phyloP scores from a whole-genome alignment of 2,113 vertebrate genomes.

The Seriola quinqueradiata region DNA sequence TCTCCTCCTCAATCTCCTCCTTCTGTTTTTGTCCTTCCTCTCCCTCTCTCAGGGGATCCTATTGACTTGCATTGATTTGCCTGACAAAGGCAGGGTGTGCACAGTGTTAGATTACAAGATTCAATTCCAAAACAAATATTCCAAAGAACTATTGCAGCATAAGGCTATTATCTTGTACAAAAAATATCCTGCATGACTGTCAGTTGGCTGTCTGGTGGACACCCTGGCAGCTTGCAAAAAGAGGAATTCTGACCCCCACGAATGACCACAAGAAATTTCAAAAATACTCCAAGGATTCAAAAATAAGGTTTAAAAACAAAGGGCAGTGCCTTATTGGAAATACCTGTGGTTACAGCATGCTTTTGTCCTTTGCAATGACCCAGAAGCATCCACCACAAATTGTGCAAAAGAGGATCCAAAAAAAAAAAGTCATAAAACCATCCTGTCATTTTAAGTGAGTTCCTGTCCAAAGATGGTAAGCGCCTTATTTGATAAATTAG shows the following conservation, averaged over 20 bases:
- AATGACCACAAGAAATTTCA: slow-evolving; percentile 47
- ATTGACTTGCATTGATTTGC: slow-evolving; percentile 83
- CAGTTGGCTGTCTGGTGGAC: slow-evolving; percentile 6
- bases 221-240: slow-evolving; percentile 27
- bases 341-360: slow-evolving; percentile 45
- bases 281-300: slow-evolving; percentile 41
- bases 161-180: not conserved
- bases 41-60: slow-evolving; percentile 76
- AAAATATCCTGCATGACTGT: slow-evolving; percentile 23
- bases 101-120: slow-evolving; percentile 75
- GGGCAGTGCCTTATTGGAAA: slow-evolving; percentile 38
- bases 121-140: slow-evolving; percentile 67
- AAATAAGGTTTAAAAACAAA: slow-evolving; percentile 48
- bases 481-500: slow-evolving; percentile 5
- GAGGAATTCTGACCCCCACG: slow-evolving; percentile 25
- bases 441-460: not conserved
- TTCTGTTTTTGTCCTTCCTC: slow-evolving; percentile 74
- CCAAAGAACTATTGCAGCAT: slow-evolving; percentile 50
- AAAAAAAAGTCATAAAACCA: slow-evolving; percentile 32
- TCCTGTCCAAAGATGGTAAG: slow-evolving; percentile 5
- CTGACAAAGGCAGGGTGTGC: slow-evolving; percentile 77
- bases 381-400: slow-evolving; percentile 38
- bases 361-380: slow-evolving; percentile 33
- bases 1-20: slow-evolving; percentile 67
- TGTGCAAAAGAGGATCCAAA: slow-evolving; percentile 18